Evolutionary conservation across 2,113 vertebrate genomes (phyloP), one percentile per base, ranked within the genome.

Genomic region (Rhinolophus sinicus): DNA sequence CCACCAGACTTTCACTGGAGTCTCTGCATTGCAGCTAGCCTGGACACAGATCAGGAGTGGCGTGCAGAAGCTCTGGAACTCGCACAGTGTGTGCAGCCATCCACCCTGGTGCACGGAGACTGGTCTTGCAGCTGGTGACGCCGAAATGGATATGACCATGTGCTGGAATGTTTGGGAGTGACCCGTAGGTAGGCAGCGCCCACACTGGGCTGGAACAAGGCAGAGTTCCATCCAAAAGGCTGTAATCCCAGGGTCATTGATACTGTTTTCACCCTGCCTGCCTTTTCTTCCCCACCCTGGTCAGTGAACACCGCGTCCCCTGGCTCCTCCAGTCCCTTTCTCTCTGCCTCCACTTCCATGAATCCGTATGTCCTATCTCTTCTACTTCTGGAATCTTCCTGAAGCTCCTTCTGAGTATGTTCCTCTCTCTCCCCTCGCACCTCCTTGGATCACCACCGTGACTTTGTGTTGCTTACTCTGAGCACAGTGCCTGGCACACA

Each of bases 11-110:
- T 22, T 18, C 40, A 8, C 8, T 15, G 26, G 5, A 1, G 0
- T 24, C 35, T 64, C 64, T 0, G 0, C 21, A 0, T 5, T 4
- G 58, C 14, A 4, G 21, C 8, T 10, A 1, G 44, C 14, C 30
- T 24, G 9, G 14, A 21, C 10, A 0, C 38, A 16, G 54, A 1
- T 7, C 6, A 15, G 50, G 40, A 52, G 81, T 1, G 58, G 47
- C 0, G 1, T 0, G 8, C 35, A 6, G 0, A 4, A 30, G 10
- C 35, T 4, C 14, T 28, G 2, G 2, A 4, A 12, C 40, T 0
- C 26, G 4, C 0, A 15, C 47, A 0, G 7, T 0, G 12, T 3
- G 6, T 2, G 28, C n/a, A 21, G 35, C 2, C 0, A 38, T 33
- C 21, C 0, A 38, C 28, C 21, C 2, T 0, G 26, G 19, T 0